Base-by-base conservation (phyloP, 2,888 invertebrate species). In the Eurois occulta region DNA sequence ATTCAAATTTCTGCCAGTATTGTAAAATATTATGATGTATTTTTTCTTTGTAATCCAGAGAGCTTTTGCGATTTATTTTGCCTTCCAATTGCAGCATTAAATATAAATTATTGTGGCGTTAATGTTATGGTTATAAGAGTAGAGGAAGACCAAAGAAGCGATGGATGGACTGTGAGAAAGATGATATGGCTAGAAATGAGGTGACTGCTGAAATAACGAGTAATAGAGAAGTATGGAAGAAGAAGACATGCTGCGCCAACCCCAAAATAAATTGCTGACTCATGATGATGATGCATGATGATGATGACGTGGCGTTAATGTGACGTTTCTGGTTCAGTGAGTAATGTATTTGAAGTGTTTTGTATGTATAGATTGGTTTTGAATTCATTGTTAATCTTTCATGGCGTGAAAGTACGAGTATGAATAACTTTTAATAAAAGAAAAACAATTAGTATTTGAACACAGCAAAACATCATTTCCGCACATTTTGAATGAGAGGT, bases 1-100 rank as follows among this genome's bases (percentile, higher is more conserved):
- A 81, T 84, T 84, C 74, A 78, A 78, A 81, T 77, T 55, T 76
- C 60, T 68, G 32, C 55, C 52, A 64, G 38, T 38, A 81, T 85
- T 72, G 73, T 77, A 74, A 62, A 80, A 72, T 75, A 68, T 80
- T 80, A 80, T 66, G 75, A 38, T 68, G 18, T 65, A 38, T 65
- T 66, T 81, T 60, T 69, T 69, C 69, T 43, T 83, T 81, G 71
- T 77, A 52, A 75, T 81, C 58, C 35, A 65, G 28, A 11, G 38
- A n/a, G 55, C 38, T 60, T 83, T 67, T 67, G 46, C 66, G 38
- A 73, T 73, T 81, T 67, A 67, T 78, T 82, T 55, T 72, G 38
- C 64, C 38, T 41, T 72, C 72, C 64, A 32, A 28, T 16, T 81
- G 76, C 69, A 81, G 69, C 4, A 41, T 58, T 81, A 35, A n/a